Evolutionary conservation across 2,888 invertebrate genomes (phyloP), one percentile per base, ranked within the genome.

Genomic region (Dinocampus coccinellae): DNA sequence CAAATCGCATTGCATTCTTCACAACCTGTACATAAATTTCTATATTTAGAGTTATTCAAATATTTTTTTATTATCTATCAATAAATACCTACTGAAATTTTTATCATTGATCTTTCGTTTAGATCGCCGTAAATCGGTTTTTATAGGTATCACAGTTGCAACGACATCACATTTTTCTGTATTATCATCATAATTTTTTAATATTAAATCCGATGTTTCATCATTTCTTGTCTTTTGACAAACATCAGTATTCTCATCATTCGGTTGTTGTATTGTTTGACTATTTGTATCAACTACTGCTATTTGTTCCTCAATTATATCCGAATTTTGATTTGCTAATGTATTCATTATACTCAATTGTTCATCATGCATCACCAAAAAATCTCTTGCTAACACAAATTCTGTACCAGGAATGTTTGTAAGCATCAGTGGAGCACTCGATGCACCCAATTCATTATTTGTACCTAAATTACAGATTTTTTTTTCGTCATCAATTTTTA

Each of bases 1-100:
- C 85, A 84, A 61, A 79, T 82, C 39, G 80, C 82, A 61, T 88
- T 87, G 75, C 88, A 89, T 62, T 88, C 87, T 66, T 88, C 88
- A 76, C 88, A 88, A 83, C 86, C 88, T 88, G 57, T 3, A 76
- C 74, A 71, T 16, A 16, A 73, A 72, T 34, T 64, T 52, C n/a
- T 33, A 26, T 29, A 10, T 47, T 13, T n/a, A 29, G 11, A 13
- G 16, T 29, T 29, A 29, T 29, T 4, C 29, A 29, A 33, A 26
- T 24, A 36, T 57, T n/a, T 55, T 24, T 26, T 64, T 65, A n/a
- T 10, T 33, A 29, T 34, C 39, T 53, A 57, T 39, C 10, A 29
- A 58, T n/a, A 42, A 66, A 55, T 69, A 80, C 81, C 68, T 76
- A 85, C 85, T 83, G 61, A 81, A 79, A 69, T 79, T 79, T 70